phyloP scores from a whole-genome alignment of 1,140 invertebrate genomes.

The Belonocnema kinseyi region DNA sequence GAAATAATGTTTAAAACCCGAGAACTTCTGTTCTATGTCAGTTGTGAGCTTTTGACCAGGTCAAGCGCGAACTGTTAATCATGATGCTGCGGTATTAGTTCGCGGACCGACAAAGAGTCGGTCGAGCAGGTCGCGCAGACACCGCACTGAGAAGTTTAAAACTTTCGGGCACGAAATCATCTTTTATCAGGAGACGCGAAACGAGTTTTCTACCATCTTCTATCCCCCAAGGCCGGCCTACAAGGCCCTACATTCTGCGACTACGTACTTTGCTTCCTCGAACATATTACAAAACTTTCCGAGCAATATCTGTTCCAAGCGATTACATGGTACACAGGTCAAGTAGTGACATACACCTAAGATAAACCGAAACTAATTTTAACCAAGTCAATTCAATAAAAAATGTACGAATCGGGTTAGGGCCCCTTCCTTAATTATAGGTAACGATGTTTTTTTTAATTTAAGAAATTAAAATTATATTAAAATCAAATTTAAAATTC shows the following conservation, averaged over 20 bases:
- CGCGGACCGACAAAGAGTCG: slow-evolving; percentile 57
- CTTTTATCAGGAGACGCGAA: slow-evolving; percentile 42
- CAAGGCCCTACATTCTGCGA: neutral
- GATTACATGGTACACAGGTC: slow-evolving; percentile 29
- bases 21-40: neutral
- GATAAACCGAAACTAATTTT: neutral
- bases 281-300: slow-evolving; percentile 54
- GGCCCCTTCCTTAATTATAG: no score
- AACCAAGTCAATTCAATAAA: neutral
- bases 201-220: slow-evolving; percentile 2
- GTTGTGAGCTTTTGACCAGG: neutral
- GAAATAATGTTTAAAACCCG: neutral
- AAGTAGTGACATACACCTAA: slow-evolving; percentile 17
- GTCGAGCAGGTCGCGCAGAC: slow-evolving; percentile 49
- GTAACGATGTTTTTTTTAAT: no score
- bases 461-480: no score
- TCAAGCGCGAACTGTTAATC: slow-evolving; percentile 50
- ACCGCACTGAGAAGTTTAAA: slow-evolving; percentile 34
- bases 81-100: slow-evolving; percentile 55
- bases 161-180: slow-evolving; percentile 49
- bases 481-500: no score
- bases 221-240: slow-evolving; percentile 16
- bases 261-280: slow-evolving; percentile 6
- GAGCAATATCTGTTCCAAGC: slow-evolving; percentile 46
- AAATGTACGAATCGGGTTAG: neutral